Percentiles rank a stretch among this genome's conserved stretches.
Conservation (phyloP, 1,140 invertebrate genomes). For the Penaeus vannamei region DNA sequence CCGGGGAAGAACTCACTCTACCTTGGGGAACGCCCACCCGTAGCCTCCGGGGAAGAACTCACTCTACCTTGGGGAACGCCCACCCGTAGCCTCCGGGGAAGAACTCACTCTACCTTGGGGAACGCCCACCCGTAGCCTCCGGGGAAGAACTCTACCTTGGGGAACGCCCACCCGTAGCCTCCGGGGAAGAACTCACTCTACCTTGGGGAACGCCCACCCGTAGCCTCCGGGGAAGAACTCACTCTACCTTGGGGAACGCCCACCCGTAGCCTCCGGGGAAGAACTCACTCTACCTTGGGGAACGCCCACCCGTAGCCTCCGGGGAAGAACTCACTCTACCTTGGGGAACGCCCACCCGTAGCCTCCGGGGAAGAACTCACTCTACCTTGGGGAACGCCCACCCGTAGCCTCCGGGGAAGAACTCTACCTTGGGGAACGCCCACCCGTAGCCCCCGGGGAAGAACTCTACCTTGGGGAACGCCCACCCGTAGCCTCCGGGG, state of each 20-base stretch:
- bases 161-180: constrained; percentile 66
- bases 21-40: constrained; percentile 65
- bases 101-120: too few species aligned
- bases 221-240: constrained; percentile 66
- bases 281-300: too few species aligned
- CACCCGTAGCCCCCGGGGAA: constrained; percentile 67
- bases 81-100: constrained; percentile 67
- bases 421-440: constrained; percentile 59
- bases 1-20: constrained; percentile 66
- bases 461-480: constrained; percentile 58
- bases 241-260: too few species aligned
- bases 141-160: constrained; percentile 61
- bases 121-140: constrained; percentile 67
- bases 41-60: constrained; percentile 66
- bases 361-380: constrained; percentile 65
- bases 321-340: constrained; percentile 65
- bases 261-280: constrained; percentile 67
- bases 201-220: constrained; percentile 65
- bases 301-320: constrained; percentile 67
- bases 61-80: too few species aligned
- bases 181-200: constrained; percentile 66
- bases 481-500: constrained; percentile 66
- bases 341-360: constrained; percentile 67
- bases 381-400: too few species aligned
- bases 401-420: constrained; percentile 66